Evolutionary conservation across 1,140 invertebrate genomes (phyloP).

Genomic region (Nautilus pompilius): DNA sequence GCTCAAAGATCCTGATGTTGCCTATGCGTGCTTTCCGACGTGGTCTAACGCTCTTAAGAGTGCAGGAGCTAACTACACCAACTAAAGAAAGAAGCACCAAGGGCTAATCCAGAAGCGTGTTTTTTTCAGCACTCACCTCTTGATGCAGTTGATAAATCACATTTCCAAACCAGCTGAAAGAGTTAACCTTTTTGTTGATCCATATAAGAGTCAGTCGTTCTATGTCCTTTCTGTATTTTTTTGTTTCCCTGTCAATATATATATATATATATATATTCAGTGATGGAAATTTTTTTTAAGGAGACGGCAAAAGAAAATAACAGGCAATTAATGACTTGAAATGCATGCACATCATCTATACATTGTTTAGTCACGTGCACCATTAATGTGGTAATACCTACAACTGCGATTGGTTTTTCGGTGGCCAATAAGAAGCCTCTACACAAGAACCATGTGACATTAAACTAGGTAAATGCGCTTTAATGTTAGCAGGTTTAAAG

Average conservation of each 20-base stretch:
- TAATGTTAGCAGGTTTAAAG: too few species aligned
- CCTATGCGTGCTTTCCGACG: neutral
- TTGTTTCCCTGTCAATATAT: neutral
- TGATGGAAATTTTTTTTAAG: too few species aligned
- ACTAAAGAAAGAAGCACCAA: neutral
- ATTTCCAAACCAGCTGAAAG: neutral
- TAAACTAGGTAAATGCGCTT: too few species aligned
- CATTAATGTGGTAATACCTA: neutral
- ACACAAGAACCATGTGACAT: too few species aligned
- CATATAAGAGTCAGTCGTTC: neutral
- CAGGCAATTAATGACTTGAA: neutral
- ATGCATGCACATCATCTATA: neutral
- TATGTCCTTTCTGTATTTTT: neutral
- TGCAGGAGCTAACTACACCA: neutral
- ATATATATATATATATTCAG: too few species aligned
- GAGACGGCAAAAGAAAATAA: neutral
- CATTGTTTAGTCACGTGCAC: neutral
- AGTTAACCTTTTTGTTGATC: neutral
- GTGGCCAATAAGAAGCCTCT: neutral
- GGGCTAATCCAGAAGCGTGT: neutral
- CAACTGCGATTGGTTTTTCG: neutral
- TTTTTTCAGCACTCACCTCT: neutral
- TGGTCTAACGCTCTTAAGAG: neutral
- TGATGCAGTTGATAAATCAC: neutral
- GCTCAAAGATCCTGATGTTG: neutral